phyloP scores from a whole-genome alignment of 37 sponge, comb jelly and placozoan species.

The Petrosia ficiformis region DNA sequence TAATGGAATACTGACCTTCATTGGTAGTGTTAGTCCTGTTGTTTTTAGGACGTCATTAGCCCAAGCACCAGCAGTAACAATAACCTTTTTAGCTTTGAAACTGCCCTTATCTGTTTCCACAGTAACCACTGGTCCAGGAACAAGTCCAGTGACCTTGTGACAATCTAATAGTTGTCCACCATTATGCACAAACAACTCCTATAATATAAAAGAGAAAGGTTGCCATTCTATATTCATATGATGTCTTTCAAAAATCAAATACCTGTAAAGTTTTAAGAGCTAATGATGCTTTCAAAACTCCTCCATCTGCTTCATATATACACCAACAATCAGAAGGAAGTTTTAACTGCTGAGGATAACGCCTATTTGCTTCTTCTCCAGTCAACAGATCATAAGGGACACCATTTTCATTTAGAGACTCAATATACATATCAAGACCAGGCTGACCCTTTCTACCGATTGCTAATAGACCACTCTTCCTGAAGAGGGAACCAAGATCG shows the following conservation, averaged over 20 bases:
- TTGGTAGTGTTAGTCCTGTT: constrained; percentile 58
- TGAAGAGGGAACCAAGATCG: neutral
- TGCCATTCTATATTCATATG: no score
- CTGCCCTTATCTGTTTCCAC: constrained; percentile 44
- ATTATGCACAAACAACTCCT: constrained; percentile 57
- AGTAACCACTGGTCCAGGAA: constrained; percentile 41
- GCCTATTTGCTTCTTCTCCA: constrained; percentile 38
- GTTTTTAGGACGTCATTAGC: constrained; percentile 32
- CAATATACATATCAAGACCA: neutral
- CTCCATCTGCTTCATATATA: constrained; percentile 65
- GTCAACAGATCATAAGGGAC: constrained; percentile 39
- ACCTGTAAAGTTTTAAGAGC: constrained; percentile 68
- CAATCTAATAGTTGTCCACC: constrained; percentile 69
- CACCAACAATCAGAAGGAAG: constrained; percentile 54
- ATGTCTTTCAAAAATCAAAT: neutral
- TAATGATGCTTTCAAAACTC: constrained; percentile 49
- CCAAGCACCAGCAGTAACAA: constrained; percentile 83
- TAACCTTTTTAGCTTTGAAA: constrained; percentile 48
- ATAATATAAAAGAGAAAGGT: no score
- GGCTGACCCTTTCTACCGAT: constrained; percentile 39
- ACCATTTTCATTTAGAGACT: constrained; percentile 1
- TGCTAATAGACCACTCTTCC: constrained; percentile 47
- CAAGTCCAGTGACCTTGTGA: constrained; percentile 57
- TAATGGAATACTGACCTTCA: no score
- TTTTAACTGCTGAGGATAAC: constrained; percentile 42